A percentile compares a stretch with the other conserved stretches of the same genome.
These are phyloP conservation scores for Ramphastos sulfuratus DNA, from an alignment of 2,113 vertebrate genomes.

Conservation along the genomic window DNA sequence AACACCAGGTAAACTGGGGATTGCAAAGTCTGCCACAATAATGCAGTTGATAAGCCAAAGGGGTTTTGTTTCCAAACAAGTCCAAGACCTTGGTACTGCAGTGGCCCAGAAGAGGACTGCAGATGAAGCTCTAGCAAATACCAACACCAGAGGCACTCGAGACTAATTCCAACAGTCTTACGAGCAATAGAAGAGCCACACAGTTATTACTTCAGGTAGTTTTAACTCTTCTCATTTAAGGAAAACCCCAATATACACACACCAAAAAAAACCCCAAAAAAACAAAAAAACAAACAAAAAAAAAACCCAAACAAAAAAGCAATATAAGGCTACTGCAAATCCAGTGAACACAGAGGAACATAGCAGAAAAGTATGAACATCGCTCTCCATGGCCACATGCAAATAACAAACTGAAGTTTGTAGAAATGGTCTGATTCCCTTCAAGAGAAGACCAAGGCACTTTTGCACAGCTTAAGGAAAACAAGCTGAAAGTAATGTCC, in stretches of 20 bases:
- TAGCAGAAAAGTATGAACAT: background rate
- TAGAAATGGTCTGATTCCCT: background rate
- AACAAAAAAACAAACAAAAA: no score
- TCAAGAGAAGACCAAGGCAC: background rate
- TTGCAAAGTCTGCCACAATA: slow-evolving; percentile 3
- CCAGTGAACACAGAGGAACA: background rate
- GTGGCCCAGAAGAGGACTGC: background rate
- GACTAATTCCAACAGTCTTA: background rate
- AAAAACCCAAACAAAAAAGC: no score
- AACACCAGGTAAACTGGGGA: background rate
- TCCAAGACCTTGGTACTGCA: background rate
- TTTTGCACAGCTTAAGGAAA: background rate
- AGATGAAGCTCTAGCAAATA: background rate
- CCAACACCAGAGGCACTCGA: background rate
- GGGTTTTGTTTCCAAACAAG: background rate
- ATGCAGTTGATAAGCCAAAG: background rate
- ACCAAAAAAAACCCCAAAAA: background rate
- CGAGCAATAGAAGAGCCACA: background rate
- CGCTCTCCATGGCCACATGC: background rate
- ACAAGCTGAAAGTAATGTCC: background rate
- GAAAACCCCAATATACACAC: background rate
- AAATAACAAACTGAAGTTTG: background rate
- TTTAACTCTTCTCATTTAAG: background rate
- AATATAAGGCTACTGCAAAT: background rate
- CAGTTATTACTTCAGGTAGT: background rate